These are phyloP conservation scores for Thunnus albacares DNA, from an alignment of 2,797 vertebrate genomes.

Conservation along the genomic window DNA sequence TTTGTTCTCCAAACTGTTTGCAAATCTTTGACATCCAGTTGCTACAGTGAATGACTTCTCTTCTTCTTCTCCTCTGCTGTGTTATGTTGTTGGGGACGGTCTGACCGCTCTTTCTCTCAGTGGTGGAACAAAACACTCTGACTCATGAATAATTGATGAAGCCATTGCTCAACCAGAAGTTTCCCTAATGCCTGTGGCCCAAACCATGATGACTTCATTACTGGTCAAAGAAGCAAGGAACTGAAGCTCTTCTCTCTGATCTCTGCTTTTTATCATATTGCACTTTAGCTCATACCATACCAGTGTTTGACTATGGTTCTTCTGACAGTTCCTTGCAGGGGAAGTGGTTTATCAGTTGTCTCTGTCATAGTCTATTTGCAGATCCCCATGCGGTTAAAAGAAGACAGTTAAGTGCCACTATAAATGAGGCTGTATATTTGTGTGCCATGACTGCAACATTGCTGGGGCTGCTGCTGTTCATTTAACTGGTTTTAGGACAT, in stretches of 20 bases:
- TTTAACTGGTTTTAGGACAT: too few relatives aligned
- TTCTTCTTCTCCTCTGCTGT: slow-evolving; percentile 12
- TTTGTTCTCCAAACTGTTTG: slow-evolving; percentile 17
- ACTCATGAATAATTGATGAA: slow-evolving; percentile 62
- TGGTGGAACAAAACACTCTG: slow-evolving; percentile 24
- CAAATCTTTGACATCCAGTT: slow-evolving; percentile 13
- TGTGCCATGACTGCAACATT: too few relatives aligned
- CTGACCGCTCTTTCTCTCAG: slow-evolving; percentile 9
- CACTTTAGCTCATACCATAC: background rate
- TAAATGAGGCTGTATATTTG: background rate
- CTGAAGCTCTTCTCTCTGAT: background rate
- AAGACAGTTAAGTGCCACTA: background rate
- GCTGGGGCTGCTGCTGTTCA: too few relatives aligned
- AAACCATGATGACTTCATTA: slow-evolving; percentile 7
- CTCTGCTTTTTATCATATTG: background rate
- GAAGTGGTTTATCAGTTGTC: slow-evolving; percentile 25
- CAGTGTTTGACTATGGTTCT: background rate
- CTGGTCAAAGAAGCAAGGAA: slow-evolving; percentile 5
- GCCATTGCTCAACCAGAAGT: slow-evolving; percentile 24
- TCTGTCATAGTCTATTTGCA: slow-evolving; percentile 1
- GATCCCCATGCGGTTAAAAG: background rate
- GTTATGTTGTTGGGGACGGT: background rate
- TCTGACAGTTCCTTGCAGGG: background rate
- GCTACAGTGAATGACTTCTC: slow-evolving; percentile 17
- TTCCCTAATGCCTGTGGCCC: slow-evolving; percentile 23